phyloP scores from a whole-genome alignment of 2,888 invertebrate genomes.

The Drosophila setosimentum region DNA sequence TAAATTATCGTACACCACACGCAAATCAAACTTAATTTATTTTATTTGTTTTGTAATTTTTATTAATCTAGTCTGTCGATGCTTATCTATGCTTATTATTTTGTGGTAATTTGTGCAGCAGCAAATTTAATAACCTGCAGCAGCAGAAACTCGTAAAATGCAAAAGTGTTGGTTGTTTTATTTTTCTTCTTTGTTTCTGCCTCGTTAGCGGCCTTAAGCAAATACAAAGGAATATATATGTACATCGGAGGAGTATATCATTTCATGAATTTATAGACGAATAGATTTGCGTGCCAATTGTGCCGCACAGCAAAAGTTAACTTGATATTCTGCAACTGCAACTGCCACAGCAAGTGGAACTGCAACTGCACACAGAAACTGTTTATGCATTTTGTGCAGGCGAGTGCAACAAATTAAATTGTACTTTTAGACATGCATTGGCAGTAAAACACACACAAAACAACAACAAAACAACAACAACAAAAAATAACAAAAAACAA shows the following conservation, averaged over 20 bases:
- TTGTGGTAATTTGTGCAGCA: constrained; percentile 50
- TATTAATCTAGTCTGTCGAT: constrained; percentile 33
- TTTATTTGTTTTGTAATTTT: constrained; percentile 14
- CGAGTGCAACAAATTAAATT: constrained; percentile 82
- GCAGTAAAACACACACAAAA: constrained; percentile 63
- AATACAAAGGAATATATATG: constrained; percentile 35
- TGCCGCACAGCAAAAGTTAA: constrained; percentile 28
- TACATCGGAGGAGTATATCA: not conserved
- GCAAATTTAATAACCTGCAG: constrained; percentile 56
- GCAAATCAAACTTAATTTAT: not conserved
- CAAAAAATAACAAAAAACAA: constrained; percentile 39
- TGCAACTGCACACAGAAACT: constrained; percentile 51
- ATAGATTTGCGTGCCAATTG: constrained; percentile 76
- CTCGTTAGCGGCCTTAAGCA: constrained; percentile 67
- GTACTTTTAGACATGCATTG: constrained; percentile 78
- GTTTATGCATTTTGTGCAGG: constrained; percentile 81
- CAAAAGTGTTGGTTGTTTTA: constrained; percentile 47
- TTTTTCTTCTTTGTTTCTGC: constrained; percentile 57
- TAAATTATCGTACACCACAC: not conserved
- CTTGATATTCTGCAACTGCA: constrained; percentile 4
- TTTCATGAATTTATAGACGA: not conserved
- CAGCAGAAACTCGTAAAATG: constrained; percentile 46
- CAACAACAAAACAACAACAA: constrained; percentile 26
- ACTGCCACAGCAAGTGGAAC: constrained; percentile 11
- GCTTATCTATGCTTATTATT: constrained; percentile 46